Conservation (phyloP, 2,888 invertebrate species). For the Coronaproctus castanopsis region DNA sequence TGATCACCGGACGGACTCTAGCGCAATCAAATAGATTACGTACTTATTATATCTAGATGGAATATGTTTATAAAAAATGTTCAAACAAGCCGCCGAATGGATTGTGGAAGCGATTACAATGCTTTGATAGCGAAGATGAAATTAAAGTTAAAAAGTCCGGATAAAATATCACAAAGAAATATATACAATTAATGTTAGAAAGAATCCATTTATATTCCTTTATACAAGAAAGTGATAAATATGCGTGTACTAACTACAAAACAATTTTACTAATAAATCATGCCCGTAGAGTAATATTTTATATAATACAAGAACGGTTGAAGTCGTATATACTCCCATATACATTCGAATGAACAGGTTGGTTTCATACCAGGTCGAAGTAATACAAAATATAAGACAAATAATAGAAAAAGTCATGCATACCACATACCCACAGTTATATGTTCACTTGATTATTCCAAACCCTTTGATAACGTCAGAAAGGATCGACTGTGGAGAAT, state of each 20-base stretch:
- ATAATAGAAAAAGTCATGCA: neutral
- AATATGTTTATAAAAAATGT: neutral
- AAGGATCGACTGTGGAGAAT: neutral
- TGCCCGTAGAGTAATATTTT: neutral
- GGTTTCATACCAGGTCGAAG: neutral
- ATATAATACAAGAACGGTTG: neutral
- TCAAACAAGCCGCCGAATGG: neutral
- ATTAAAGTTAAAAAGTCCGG: neutral
- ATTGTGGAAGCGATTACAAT: neutral
- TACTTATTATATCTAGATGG: neutral
- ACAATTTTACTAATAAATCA: neutral
- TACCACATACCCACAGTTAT: neutral
- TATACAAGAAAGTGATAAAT: neutral
- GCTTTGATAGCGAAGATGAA: neutral
- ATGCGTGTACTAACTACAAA: neutral
- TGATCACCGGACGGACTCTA: neutral
- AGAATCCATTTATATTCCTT: neutral
- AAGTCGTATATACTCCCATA: neutral
- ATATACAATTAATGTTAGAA: too few relatives aligned
- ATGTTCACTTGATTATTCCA: neutral
- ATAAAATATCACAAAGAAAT: neutral
- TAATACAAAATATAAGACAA: neutral
- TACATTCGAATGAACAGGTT: neutral
- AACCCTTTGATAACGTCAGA: neutral
- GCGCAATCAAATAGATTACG: neutral